These are phyloP conservation scores for Crenuchus spilurus DNA, from an alignment of 2,797 vertebrate genomes.

Conservation along the genomic window DNA sequence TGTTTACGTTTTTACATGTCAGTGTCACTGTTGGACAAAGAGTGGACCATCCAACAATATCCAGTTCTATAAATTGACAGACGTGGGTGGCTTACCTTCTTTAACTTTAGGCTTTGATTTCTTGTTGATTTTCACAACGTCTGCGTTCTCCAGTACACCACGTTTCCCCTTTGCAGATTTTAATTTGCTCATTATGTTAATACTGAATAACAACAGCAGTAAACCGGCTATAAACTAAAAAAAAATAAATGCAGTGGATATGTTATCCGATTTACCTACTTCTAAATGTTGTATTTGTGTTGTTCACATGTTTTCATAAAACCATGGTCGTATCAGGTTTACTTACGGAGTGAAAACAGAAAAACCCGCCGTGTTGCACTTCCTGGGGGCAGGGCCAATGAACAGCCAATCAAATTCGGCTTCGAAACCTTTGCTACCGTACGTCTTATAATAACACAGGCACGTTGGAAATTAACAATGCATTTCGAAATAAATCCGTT, in stretches of 20 bases:
- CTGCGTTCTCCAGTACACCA: conserved; percentile 30
- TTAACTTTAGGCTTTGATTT: conserved; percentile 54
- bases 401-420: not conserved
- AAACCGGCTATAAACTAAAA: not conserved
- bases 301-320: not conserved
- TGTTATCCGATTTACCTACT: not conserved
- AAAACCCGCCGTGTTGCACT: conserved; percentile 19
- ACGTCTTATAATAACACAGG: too few relatives aligned
- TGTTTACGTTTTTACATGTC: too few relatives aligned
- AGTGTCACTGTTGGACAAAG: too few relatives aligned
- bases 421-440: too few relatives aligned
- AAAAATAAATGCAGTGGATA: not conserved
- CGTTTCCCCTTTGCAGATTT: conserved; percentile 48
- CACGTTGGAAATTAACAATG: too few relatives aligned
- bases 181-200: conserved; percentile 55
- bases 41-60: too few relatives aligned
- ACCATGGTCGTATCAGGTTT: not conserved
- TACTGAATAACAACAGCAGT: too few relatives aligned
- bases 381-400: conserved; percentile 7
- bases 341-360: not conserved
- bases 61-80: not conserved
- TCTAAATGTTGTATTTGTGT: not conserved
- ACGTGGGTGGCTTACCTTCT: conserved; percentile 58
- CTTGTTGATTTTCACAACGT: conserved; percentile 49
- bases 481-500: too few relatives aligned